Evolutionary conservation across 2,797 vertebrate species (phyloP), one percentile per base, ranked within the genome.

Genomic region (Ctenochaetus hawaiiensis): DNA sequence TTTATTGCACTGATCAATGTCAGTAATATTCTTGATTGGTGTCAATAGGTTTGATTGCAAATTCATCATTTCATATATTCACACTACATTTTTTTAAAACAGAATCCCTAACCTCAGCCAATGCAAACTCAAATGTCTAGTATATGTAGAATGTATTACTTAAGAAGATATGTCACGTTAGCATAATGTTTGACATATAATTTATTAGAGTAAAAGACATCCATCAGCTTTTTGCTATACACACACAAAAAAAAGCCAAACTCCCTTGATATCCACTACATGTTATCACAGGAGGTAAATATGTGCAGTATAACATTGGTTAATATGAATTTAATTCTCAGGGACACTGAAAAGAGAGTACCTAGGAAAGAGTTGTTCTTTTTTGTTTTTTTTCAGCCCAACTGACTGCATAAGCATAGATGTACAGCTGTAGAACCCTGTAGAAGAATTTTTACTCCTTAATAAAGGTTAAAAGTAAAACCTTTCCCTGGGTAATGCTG

Each of bases 391-490:
- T 4, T 17, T 8, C 23, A 6, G 16, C 8, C 37, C 20, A 52
- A 52, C 49, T 30, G 10, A 10, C 45, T 17, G 8, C 8, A 56
- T 10, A 26, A 1, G 3, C 17, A 58, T 41, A 67, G 17, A 53
- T 18, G 30, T 14, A 9, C 5, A 22, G 5, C n/a, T 34, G 39
- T 49, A 10, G 10, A 76, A 37, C 12, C 63, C 23, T 56, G 52
- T 8, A 59, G 20, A 52, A 37, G 12, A 39, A 16, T 20, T 4
- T 5, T 56, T 48, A 5, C 13, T 56, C n/a, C 12, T 43, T 3
- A 47, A 26, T 57, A 39, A 67, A 49, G 22, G 48, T 61, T 60
- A 37, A 64, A 71, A 60, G 52, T 14, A 65, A 51, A 78, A 5
- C 1, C 39, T 52, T 51, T 65, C n/a, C 54, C 8, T 5, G 11